phyloP scores from a whole-genome alignment of 2,797 vertebrate species.

The Tapirus indicus region DNA sequence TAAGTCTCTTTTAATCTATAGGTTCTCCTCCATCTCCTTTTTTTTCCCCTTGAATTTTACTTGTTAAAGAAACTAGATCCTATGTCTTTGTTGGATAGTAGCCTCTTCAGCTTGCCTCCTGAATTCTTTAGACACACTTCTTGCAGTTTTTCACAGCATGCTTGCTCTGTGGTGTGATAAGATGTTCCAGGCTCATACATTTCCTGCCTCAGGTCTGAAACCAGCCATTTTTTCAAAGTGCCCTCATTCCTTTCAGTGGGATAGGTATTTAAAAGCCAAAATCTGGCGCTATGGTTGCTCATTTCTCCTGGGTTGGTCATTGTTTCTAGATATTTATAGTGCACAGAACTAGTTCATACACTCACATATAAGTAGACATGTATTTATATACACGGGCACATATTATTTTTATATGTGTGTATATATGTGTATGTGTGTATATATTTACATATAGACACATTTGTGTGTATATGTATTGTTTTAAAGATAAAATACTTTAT shows the following conservation, averaged over 20 bases:
- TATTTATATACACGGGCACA: background rate
- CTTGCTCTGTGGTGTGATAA: background rate
- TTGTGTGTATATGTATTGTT: background rate
- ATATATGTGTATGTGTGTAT: background rate
- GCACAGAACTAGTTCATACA: background rate
- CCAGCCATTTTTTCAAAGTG: background rate
- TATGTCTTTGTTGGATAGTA: background rate
- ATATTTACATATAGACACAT: background rate
- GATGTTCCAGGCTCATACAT: background rate
- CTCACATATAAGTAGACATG: background rate
- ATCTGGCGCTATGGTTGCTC: background rate
- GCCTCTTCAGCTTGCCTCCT: background rate
- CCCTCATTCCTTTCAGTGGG: background rate
- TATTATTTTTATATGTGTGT: background rate
- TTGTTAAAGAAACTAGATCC: background rate
- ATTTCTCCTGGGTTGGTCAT: background rate
- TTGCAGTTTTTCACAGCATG: background rate
- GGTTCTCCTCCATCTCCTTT: background rate
- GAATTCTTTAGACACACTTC: background rate
- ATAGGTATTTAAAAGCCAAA: background rate
- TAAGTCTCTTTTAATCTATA: background rate
- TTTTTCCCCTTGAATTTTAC: slow-evolving; percentile 39
- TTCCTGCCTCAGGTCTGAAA: slow-evolving; percentile 7
- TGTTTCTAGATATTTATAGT: slow-evolving; percentile 1
- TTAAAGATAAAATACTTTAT: background rate